These are phyloP conservation scores for Chauna torquata DNA, from an alignment of 2,113 vertebrate species.

Conservation along the genomic window DNA sequence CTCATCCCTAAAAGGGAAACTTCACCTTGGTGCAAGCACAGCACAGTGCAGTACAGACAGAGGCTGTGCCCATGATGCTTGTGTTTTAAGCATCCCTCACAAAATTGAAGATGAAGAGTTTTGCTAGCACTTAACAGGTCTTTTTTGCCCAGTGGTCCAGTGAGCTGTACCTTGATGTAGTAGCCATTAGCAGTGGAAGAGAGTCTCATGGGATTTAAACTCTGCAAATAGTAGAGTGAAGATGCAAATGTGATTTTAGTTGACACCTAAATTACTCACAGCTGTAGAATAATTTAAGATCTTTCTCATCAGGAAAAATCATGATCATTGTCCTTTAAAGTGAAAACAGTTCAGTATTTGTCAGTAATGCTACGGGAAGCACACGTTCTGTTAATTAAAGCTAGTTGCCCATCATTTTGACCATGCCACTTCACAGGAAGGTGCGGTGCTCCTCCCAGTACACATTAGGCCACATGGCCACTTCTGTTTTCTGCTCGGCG, in stretches of 20 bases:
- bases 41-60: not conserved
- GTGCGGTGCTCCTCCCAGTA: not conserved
- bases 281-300: not conserved
- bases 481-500: not conserved
- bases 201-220: not conserved
- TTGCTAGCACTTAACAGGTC: not conserved
- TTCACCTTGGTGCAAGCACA: not conserved
- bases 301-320: not conserved
- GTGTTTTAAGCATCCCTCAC: not conserved
- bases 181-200: not conserved
- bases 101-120: not conserved
- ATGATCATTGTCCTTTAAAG: not conserved
- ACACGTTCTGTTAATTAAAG: not conserved
- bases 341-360: not conserved
- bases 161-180: fast-evolving
- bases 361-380: not conserved
- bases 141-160: not conserved
- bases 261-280: not conserved
- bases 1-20: not conserved
- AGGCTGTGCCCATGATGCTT: not conserved
- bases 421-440: not conserved
- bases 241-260: not conserved
- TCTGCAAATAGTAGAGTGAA: not conserved
- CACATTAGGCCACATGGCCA: fast-evolving
- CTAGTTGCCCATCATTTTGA: not conserved